phyloP scores from a whole-genome alignment of 1,140 invertebrate genomes.

The Zelostemma sp. region DNA sequence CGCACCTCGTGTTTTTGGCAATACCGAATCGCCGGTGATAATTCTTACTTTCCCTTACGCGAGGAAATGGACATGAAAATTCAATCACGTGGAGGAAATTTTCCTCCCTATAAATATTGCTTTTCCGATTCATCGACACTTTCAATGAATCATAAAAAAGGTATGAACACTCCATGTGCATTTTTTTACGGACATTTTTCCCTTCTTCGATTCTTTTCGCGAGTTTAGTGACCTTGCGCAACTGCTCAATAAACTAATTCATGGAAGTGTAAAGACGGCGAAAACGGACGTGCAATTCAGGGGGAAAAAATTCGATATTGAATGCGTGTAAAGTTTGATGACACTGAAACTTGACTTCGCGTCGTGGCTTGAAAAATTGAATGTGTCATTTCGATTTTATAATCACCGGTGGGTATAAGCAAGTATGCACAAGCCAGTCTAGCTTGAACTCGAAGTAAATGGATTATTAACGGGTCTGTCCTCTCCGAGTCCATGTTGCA shows the following conservation, averaged over 20 bases:
- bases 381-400: neutral
- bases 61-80: neutral
- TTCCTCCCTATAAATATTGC: too few relatives aligned
- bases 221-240: too few relatives aligned
- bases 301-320: too few relatives aligned
- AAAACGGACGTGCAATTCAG: neutral
- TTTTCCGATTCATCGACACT: too few relatives aligned
- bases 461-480: slow-evolving; percentile 2
- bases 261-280: neutral
- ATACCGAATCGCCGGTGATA: neutral
- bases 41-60: neutral
- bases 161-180: too few relatives aligned
- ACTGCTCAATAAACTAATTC: too few relatives aligned
- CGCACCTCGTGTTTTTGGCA: neutral
- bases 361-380: neutral
- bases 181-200: too few relatives aligned
- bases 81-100: too few relatives aligned
- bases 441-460: neutral
- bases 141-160: too few relatives aligned
- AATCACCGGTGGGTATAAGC: neutral
- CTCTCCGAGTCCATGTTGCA: neutral
- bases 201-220: too few relatives aligned
- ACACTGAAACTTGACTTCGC: neutral
- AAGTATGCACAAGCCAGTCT: neutral
- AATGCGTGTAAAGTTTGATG: too few relatives aligned